A percentile compares a stretch with the other conserved stretches of the same genome.
Evolutionary conservation across 1,140 invertebrate species (phyloP).

Genomic region (Pinna nobilis): DNA sequence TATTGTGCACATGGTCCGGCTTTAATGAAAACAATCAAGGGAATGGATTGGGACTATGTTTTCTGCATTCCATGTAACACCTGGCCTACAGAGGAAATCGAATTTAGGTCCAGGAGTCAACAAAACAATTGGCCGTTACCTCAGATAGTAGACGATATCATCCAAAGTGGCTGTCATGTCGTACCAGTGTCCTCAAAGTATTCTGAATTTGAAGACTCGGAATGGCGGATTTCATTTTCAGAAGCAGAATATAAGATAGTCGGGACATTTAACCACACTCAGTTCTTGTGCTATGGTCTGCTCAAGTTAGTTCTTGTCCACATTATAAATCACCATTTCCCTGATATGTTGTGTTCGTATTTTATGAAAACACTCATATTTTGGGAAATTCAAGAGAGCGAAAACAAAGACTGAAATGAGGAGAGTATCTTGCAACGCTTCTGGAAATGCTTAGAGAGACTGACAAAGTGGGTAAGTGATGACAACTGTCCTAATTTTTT

Average conservation of each 20-base stretch:
- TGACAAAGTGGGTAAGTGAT: conserved; percentile 21
- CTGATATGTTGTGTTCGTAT: conserved; percentile 27
- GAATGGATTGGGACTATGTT: neutral
- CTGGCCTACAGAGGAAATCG: conserved; percentile 17
- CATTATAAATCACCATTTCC: neutral
- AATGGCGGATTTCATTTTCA: conserved; percentile 41
- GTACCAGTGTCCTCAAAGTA: conserved; percentile 21
- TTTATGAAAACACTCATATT: conserved; percentile 37
- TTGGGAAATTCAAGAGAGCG: conserved; percentile 15
- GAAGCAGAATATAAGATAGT: conserved; percentile 21
- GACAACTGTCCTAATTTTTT: conserved; percentile 33
- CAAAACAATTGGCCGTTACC: conserved; percentile 13
- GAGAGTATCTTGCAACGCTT: conserved; percentile 3
- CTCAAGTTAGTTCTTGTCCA: conserved; percentile 29
- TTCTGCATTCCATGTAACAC: neutral
- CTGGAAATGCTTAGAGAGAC: conserved; percentile 6
- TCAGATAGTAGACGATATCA: neutral
- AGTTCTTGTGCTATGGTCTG: conserved; percentile 22
- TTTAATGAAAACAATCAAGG: neutral
- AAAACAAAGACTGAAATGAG: neutral
- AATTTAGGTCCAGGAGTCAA: neutral
- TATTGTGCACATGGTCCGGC: conserved; percentile 15
- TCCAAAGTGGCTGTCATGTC: conserved; percentile 24
- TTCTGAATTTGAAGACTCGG: neutral
- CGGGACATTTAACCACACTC: conserved; percentile 24